Conservation (phyloP, 2,113 vertebrate genomes). For the Notiomystis cincta region DNA sequence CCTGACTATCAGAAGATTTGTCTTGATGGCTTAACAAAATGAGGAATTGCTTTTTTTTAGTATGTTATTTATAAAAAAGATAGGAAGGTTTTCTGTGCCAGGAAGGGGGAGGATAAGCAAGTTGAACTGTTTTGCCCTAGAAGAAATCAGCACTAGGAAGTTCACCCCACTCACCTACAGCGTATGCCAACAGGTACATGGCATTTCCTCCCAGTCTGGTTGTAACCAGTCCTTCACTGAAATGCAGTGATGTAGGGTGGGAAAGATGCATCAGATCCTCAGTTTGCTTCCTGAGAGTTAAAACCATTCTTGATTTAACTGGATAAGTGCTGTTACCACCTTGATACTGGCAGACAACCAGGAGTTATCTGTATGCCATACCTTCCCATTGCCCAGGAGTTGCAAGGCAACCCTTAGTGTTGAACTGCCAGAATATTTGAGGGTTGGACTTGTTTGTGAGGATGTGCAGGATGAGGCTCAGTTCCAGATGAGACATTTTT, state of each 20-base stretch:
- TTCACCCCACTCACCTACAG: neutral
- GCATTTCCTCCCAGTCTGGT: neutral
- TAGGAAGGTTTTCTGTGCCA: neutral
- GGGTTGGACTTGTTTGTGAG: neutral
- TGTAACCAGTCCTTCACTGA: neutral
- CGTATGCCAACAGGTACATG: neutral
- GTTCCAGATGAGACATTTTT: neutral
- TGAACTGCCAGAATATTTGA: neutral
- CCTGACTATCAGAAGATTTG: neutral
- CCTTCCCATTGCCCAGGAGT: neutral
- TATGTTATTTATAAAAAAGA: neutral
- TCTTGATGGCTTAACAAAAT: neutral
- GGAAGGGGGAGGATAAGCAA: neutral
- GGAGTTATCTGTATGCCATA: neutral
- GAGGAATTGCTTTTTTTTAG: neutral
- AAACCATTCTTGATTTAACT: neutral
- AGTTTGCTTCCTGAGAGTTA: neutral
- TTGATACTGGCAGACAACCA: neutral
- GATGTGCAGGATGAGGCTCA: neutral
- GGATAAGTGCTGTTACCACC: neutral
- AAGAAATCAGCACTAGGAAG: neutral
- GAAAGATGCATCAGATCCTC: neutral
- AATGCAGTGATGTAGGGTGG: rapidly evolving
- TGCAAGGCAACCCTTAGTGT: neutral
- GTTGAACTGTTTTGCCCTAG: neutral